Evolutionary conservation across 1,140 invertebrate species (phyloP).

Genomic region (Danaus melanippus): DNA sequence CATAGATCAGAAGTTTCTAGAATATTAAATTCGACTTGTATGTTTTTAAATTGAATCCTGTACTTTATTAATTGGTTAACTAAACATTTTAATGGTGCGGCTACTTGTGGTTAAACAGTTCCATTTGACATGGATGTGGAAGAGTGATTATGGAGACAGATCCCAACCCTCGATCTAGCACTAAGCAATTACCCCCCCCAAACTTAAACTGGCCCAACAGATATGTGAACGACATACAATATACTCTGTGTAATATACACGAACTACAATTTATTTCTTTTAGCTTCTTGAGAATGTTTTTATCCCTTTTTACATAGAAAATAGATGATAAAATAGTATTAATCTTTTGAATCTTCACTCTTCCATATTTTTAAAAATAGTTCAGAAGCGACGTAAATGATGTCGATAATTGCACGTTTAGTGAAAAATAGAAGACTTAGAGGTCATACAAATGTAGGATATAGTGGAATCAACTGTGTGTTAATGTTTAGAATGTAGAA

Average conservation of each 20-base stretch:
- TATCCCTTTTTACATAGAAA: conserved; percentile 23
- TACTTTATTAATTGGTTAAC: conserved; percentile 28
- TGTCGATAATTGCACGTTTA: conserved; percentile 60
- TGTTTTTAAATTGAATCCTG: conserved; percentile 17
- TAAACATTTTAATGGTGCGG: conserved; percentile 43
- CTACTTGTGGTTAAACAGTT: conserved; percentile 53
- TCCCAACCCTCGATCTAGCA: conserved; percentile 29
- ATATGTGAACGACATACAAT: conserved; percentile 18
- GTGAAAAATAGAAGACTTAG: conserved; percentile 43
- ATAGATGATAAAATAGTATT: conserved; percentile 39
- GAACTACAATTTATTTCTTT: conserved; percentile 24
- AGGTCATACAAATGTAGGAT: conserved; percentile 34
- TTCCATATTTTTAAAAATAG: conserved; percentile 66
- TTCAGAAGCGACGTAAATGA: conserved; percentile 36
- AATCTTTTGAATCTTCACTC: conserved; percentile 62
- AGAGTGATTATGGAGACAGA: conserved; percentile 50
- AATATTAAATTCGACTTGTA: too few species aligned
- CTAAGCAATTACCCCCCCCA: conserved; percentile 30
- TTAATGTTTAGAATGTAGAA: conserved; percentile 47
- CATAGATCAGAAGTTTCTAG: too few species aligned
- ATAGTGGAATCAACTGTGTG: conserved; percentile 51
- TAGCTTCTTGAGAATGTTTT: conserved; percentile 36
- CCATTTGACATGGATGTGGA: conserved; percentile 65
- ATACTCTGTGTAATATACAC: conserved; percentile 30
- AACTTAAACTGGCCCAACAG: conserved; percentile 19